Base-by-base conservation (phyloP, 2,113 vertebrate species). In the Penelope pileata region DNA sequence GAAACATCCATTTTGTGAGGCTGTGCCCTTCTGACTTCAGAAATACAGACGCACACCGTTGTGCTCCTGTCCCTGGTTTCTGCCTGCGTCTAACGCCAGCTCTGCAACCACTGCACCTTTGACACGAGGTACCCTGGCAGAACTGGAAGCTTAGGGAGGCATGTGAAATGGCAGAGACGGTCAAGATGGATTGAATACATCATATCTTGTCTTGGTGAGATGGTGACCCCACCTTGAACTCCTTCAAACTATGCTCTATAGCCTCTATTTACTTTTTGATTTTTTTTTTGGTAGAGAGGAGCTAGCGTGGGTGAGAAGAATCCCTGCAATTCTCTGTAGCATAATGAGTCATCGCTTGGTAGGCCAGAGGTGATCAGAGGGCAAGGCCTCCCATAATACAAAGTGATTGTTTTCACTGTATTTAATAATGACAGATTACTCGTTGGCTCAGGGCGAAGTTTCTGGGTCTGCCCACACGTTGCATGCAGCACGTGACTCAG, bases 341-440 rank as follows among this genome's bases (percentile, higher is more conserved):
- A 88, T 88, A 90, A 93, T 92, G 92, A 93, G 91, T 94, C 91
- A 86, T 84, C 91, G 90, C 80, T 59, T 56, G 75, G 80, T 21
- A 94, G 86, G 80, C 42, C 88, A 94, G 94, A 95, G 91, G 91
- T 93, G 73, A 72, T 70, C 27, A 42, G 59, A 95, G 92, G 83
- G 64, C 76, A 88, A 78, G 83, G 43, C 76, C 86, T 59, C 70
- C 88, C 70, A 75, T 88, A 86, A 93, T 19, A 93, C 18, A 74
- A 69, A 93, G 83, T 84, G 86, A 93, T 56, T 92, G 92, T 86
- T 70, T 94, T 82, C 73, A 86, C 47, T 72, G 91, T 68, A 82
- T 86, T 88, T 93, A 90, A 94, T 88, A 96, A 70, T 27, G 34
- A 93, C 59, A 77, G 77, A 86, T 86, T 22, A 32, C 54, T 84